Percentiles rank a stretch among this genome's conserved stretches.
phyloP scores from a whole-genome alignment of 1,140 invertebrate genomes.

The Mya arenaria region DNA sequence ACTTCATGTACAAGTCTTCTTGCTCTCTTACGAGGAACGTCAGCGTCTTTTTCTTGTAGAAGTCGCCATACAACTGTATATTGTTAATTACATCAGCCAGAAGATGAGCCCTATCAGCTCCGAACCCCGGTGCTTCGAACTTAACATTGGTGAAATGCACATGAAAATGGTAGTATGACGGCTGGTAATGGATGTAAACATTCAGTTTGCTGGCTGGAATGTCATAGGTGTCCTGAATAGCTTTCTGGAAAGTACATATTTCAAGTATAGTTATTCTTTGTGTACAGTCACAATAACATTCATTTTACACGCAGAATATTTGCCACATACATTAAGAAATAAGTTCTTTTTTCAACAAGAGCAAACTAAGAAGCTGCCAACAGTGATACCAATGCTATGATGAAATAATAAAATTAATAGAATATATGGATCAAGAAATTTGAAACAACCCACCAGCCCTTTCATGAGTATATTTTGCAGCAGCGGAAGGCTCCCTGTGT shows the following conservation, averaged over 20 bases:
- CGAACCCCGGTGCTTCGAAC: constrained; percentile 90
- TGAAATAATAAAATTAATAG: too few species aligned
- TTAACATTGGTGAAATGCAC: constrained; percentile 94
- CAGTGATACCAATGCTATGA: too few species aligned
- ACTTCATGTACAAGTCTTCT: constrained; percentile 74
- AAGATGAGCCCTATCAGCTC: constrained; percentile 92
- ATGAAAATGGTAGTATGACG: constrained; percentile 98
- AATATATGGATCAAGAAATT: neutral
- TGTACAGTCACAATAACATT: too few species aligned
- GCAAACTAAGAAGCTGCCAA: too few species aligned
- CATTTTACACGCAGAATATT: too few species aligned
- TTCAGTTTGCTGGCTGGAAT: constrained; percentile 88
- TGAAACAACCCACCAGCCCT: constrained; percentile 81
- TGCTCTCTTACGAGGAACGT: constrained; percentile 80
- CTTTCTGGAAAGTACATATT: constrained; percentile 84
- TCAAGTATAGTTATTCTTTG: too few species aligned
- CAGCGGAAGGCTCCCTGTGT: constrained; percentile 88
- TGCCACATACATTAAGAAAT: too few species aligned
- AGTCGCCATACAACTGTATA: constrained; percentile 90
- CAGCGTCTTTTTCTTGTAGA: constrained; percentile 91
- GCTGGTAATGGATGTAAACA: constrained; percentile 96
- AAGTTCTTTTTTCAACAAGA: too few species aligned
- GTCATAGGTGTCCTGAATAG: constrained; percentile 91
- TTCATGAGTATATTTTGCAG: constrained; percentile 90
- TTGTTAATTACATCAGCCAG: constrained; percentile 95